Conservation (phyloP, 2,888 invertebrate species). For the Pyrrhia umbra region DNA sequence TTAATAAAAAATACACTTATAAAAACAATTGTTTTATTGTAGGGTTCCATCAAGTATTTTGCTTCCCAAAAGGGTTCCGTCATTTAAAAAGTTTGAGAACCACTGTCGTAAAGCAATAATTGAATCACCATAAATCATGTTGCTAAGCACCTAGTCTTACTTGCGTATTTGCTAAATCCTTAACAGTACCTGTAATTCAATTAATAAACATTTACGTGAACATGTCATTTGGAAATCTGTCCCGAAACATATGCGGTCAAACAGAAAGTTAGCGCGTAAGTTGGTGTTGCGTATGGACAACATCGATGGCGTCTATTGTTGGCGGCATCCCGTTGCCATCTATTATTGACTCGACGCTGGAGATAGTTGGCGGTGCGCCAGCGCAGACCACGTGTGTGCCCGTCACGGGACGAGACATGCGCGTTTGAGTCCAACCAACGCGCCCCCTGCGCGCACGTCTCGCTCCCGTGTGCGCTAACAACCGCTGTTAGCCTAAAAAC, state of each 20-base stretch:
- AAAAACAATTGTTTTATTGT: too few relatives aligned
- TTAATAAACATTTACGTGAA: background rate
- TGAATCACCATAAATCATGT: constrained; percentile 10
- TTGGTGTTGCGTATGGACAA: constrained; percentile 64
- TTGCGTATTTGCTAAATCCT: constrained; percentile 13
- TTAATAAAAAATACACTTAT: too few relatives aligned
- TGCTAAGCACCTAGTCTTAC: constrained; percentile 4
- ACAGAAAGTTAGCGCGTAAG: constrained; percentile 54
- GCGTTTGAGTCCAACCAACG: constrained; percentile 69
- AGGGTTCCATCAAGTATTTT: too few relatives aligned
- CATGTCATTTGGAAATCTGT: constrained; percentile 2
- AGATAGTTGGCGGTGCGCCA: constrained; percentile 89
- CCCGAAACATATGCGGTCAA: constrained; percentile 40
- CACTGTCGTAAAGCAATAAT: constrained; percentile 24
- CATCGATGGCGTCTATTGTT: constrained; percentile 87
- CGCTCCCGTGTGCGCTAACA: constrained; percentile 62
- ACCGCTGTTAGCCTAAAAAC: constrained; percentile 66
- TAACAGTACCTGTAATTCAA: background rate
- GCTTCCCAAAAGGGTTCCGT: too few relatives aligned
- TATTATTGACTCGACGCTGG: constrained; percentile 90
- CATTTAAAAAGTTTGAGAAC: too few relatives aligned
- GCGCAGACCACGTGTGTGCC: constrained; percentile 85
- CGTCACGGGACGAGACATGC: constrained; percentile 86
- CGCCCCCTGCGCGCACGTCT: constrained; percentile 66
- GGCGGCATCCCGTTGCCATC: constrained; percentile 89